These are phyloP conservation scores for Melolontha melolontha DNA, from an alignment of 2,888 invertebrate species.

Conservation along the genomic window DNA sequence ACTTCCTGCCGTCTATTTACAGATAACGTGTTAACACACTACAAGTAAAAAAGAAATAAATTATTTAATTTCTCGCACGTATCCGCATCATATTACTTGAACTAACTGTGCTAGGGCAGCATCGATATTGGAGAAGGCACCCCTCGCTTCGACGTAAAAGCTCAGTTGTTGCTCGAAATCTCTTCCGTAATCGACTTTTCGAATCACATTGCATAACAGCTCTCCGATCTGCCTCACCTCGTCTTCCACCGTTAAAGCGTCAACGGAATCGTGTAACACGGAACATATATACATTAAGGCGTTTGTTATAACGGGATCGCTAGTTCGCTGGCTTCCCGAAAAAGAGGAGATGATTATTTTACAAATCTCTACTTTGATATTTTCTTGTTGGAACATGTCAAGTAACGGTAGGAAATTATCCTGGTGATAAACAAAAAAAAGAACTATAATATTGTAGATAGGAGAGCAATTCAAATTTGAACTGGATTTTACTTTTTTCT, in stretches of 20 bases:
- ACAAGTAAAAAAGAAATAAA: conserved; percentile 52
- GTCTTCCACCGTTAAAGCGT: conserved; percentile 92
- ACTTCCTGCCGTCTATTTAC: conserved; percentile 77
- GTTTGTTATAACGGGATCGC: conserved; percentile 89
- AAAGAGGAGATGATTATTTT: conserved; percentile 80
- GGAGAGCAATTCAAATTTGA: too few relatives aligned
- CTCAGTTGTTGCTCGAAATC: conserved; percentile 92
- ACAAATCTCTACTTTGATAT: conserved; percentile 84
- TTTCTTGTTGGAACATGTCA: conserved; percentile 90
- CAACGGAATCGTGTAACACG: conserved; percentile 93
- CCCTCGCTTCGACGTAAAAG: conserved; percentile 94
- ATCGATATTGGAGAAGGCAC: conserved; percentile 91
- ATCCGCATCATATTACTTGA: conserved; percentile 70
- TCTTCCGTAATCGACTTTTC: conserved; percentile 83
- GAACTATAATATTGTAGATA: conserved; percentile 1
- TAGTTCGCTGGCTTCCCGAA: conserved; percentile 65
- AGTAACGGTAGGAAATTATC: conserved; percentile 92
- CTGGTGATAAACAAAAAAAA: conserved; percentile 67
- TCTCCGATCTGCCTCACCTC: conserved; percentile 89
- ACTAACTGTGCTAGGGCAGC: conserved; percentile 87
- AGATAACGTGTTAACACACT: conserved; percentile 86
- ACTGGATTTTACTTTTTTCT: too few relatives aligned
- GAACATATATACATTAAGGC: conserved; percentile 90
- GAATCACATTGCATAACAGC: conserved; percentile 84
- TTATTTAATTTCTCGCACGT: neutral